These are phyloP conservation scores for Troglohyphantes excavatus DNA, from an alignment of 2,888 invertebrate species.

Conservation along the genomic window DNA sequence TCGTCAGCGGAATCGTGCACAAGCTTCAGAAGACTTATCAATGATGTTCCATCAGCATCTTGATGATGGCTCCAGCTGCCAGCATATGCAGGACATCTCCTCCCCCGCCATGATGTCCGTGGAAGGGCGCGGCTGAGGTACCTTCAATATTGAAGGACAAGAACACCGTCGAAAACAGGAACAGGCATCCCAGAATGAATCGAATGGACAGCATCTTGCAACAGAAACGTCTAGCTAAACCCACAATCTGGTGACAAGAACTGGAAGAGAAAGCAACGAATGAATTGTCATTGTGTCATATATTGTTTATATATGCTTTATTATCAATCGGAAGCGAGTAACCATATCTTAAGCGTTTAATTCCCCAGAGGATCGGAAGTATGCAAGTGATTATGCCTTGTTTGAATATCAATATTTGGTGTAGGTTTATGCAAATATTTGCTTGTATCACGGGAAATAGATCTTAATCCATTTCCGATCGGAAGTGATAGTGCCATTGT, in stretches of 20 bases:
- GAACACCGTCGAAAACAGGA: constrained; percentile 14
- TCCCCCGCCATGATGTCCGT: neutral
- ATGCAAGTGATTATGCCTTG: neutral
- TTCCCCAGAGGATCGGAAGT: neutral
- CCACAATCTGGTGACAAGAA: neutral
- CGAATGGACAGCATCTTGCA: constrained; percentile 32
- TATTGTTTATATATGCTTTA: neutral
- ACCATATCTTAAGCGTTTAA: neutral
- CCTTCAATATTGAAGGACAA: constrained; percentile 37
- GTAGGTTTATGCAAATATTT: neutral
- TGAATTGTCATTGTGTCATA: too few relatives aligned
- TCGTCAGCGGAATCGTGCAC: too few relatives aligned
- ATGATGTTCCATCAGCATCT: constrained; percentile 28
- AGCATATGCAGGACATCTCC: constrained; percentile 36
- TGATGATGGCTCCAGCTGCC: constrained; percentile 51
- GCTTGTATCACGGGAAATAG: neutral
- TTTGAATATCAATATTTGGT: neutral
- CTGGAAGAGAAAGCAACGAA: neutral
- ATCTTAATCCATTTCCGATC: constrained; percentile 27
- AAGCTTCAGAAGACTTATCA: too few relatives aligned
- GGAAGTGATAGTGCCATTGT: constrained; percentile 22
- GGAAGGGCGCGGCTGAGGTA: constrained; percentile 5
- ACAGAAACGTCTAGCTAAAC: too few relatives aligned
- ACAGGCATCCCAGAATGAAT: neutral
- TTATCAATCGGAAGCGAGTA: neutral